Evolutionary conservation across 2,888 invertebrate species (phyloP).

Genomic region (Ischnura elegans): DNA sequence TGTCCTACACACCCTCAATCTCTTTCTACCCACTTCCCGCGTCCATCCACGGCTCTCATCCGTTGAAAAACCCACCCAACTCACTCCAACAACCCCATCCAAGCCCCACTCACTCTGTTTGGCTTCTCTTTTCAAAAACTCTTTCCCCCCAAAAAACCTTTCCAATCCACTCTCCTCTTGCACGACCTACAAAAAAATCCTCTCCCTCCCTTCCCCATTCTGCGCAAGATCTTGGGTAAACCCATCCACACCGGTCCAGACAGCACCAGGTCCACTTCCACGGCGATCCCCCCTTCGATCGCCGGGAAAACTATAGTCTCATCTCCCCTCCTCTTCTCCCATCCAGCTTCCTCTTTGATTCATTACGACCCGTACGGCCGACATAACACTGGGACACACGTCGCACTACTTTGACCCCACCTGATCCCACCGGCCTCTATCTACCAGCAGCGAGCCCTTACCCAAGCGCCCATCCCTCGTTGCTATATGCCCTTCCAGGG

Average conservation of each 20-base stretch:
- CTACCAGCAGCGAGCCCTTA: background rate
- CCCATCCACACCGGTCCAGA: background rate
- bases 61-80: background rate
- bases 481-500: background rate
- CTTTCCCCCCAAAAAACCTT: background rate
- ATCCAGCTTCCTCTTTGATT: conserved; percentile 47
- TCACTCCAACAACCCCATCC: background rate
- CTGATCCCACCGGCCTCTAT: conserved; percentile 37
- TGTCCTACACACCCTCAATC: background rate
- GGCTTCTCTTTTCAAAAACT: conserved; percentile 29
- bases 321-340: background rate
- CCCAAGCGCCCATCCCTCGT: background rate
- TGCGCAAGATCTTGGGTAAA: background rate
- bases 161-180: background rate
- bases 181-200: too few relatives aligned
- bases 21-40: background rate
- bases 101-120: background rate
- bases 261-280: background rate
- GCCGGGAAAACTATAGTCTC: background rate
- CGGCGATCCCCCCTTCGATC: background rate
- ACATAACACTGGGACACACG: conserved; percentile 65
- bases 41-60: background rate
- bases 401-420: conserved; percentile 46
- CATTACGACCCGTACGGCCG: conserved; percentile 62
- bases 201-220: background rate